A percentile compares a stretch with the other conserved stretches of the same genome.
Evolutionary conservation across 2,888 invertebrate genomes (phyloP).

Genomic region (Ochropacha duplaris): DNA sequence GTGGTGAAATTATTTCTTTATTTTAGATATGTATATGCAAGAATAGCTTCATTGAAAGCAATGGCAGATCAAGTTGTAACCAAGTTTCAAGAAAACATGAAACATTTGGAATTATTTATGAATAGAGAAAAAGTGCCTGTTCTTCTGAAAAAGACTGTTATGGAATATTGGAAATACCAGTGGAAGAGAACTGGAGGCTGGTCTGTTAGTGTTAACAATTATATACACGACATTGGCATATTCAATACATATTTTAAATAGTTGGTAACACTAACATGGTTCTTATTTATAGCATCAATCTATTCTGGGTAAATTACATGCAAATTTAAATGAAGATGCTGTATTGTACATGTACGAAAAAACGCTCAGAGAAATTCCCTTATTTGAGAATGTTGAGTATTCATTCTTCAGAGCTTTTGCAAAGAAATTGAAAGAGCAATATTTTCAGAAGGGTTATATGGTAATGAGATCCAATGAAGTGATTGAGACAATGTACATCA

Average conservation of each 20-base stretch:
- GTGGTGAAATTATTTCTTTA: neutral
- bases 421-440: conserved; percentile 69
- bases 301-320: conserved; percentile 75
- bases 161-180: conserved; percentile 77
- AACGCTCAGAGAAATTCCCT: conserved; percentile 76
- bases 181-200: conserved; percentile 79
- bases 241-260: neutral
- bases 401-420: conserved; percentile 81
- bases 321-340: conserved; percentile 80
- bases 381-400: conserved; percentile 78
- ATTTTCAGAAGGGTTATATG: conserved; percentile 75
- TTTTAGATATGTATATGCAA: conserved; percentile 72
- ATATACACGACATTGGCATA: neutral
- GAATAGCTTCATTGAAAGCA: conserved; percentile 74
- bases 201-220: conserved; percentile 58
- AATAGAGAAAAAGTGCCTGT: conserved; percentile 69
- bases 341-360: conserved; percentile 80
- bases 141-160: conserved; percentile 55
- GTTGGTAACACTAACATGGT: neutral
- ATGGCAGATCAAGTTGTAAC: conserved; percentile 74
- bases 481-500: conserved; percentile 68
- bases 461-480: conserved; percentile 72
- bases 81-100: conserved; percentile 71
- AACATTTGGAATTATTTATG: conserved; percentile 71
- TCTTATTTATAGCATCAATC: conserved; percentile 61